Evolutionary conservation across 2,113 vertebrate species (phyloP), one percentile per base, ranked within the genome.

Genomic region (Notiomystis cincta): DNA sequence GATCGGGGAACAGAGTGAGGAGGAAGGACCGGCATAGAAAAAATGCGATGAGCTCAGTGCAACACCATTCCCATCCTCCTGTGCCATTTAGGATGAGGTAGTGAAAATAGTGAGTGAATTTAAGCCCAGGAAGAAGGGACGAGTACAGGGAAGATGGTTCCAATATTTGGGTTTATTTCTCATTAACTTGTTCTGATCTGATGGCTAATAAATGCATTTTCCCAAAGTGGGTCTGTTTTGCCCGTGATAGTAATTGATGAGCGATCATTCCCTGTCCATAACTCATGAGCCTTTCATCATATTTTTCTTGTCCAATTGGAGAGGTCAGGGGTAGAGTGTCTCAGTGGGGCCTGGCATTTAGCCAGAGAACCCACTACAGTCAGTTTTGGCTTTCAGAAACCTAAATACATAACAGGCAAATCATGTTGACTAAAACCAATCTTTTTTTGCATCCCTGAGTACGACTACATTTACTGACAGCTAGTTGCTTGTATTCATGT

Each of bases 51-150:
- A 37, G 42, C 22, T 21, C 20, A 50, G 8, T 1, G 6, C 27
- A 53, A 2, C 4, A 5, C 11, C 27, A 27, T 48, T 65, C 31
- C 5, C 2, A 12, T 47, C 2, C 0, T 7, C 7, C 5, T 35
- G 19, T 0, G 0, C 27, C 1, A 4, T 33, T 31, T 27, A 3
- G 12, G 21, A 22, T 4, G 3, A 84, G 18, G 14, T 6, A 28
- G 5, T 54, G 35, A 75, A 65, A 50, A 28, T 2, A 9, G 1
- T 16, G 17, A 48, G 14, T 51, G 23, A 56, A 56, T 4, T 10
- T 50, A 42, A 56, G 33, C 6, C 12, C 1, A 3, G 11, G 19
- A 86, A 73, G 53, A 77, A 64, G 4, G 42, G 17, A 73, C 5
- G 15, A 8, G 2, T 37, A 14, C 3, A 12, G 6, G 6, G 3